Percentiles rank a stretch among this genome's conserved stretches.
Conservation (phyloP, 2,113 vertebrate genomes). For the Xiphias gladius region DNA sequence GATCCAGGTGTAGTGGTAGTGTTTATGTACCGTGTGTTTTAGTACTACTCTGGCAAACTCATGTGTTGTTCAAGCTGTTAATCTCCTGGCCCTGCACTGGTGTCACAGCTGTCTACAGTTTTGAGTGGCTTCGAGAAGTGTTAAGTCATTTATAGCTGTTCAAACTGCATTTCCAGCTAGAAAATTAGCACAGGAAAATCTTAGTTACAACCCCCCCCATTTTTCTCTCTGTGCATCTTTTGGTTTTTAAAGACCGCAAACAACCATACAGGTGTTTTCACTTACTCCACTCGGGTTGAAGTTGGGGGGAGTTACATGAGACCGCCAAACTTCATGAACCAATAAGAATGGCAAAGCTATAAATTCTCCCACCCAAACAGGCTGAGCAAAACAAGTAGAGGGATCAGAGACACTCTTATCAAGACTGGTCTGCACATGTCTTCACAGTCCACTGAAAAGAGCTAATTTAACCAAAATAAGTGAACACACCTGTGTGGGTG, state of each 20-base stretch:
- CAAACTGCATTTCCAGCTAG: too few relatives aligned
- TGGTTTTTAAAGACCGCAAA: too few relatives aligned
- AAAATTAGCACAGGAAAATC: background rate
- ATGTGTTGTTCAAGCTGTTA: background rate
- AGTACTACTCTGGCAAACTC: background rate
- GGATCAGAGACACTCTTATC: background rate
- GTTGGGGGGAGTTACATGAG: background rate
- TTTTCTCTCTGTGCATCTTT: background rate
- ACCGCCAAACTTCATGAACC: background rate
- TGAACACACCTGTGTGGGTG: constrained; percentile 6
- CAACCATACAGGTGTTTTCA: background rate
- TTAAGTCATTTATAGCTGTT: too few relatives aligned
- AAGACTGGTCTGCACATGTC: background rate
- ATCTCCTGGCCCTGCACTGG: background rate
- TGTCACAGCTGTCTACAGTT: too few relatives aligned
- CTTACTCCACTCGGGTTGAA: background rate
- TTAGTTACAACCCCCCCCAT: background rate
- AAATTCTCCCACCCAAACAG: background rate
- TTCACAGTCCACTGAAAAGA: background rate
- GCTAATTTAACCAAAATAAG: background rate
- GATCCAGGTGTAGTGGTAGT: background rate
- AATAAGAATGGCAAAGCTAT: background rate
- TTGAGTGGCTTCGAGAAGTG: too few relatives aligned
- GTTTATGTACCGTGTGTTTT: background rate
- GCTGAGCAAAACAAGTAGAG: background rate